Evolutionary conservation across 2,113 vertebrate species (phyloP), one percentile per base, ranked within the genome.

Genomic region (Physeter macrocephalus): DNA sequence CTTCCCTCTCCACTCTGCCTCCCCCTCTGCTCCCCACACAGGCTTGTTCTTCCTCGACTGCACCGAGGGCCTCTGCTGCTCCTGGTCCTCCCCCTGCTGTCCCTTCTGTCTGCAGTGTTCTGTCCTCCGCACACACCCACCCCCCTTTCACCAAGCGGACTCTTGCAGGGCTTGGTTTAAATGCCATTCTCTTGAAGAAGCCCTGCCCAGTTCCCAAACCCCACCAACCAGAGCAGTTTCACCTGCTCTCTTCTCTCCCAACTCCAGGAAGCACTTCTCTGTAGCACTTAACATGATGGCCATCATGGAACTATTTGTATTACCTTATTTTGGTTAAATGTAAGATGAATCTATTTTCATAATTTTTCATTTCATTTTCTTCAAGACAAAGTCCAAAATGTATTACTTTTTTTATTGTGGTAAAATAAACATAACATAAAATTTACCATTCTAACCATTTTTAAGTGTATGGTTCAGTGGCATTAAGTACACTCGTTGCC

Each of bases 291-390:
- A 13, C 12, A 6, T 3, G 20, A 64, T 14, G 36, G 36, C 69
- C 67, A 20, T 12, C 18, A 3, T 4, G 17, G 3, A 36, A 36
- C 43, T 64, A 66, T 21, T 12, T 34, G 13, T 31, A 43, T 29
- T 31, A 39, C 78, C 31, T 71, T 71, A 71, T 59, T 23, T 13
- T 72, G 62, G 36, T 81, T 41, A 87, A 71, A 41, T 9, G 29
- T 12, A 81, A 83, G 52, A 75, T 77, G 8, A 88, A 96, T 52
- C 31, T 84, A 23, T 61, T 89, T 89, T 61, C 20, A 20, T 34
- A 67, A 61, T 31, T 64, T 77, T 90, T 29, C 15, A 90, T 69
- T 86, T 93, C 66, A 78, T 62, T 71, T 90, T 85, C 54, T 90
- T 71, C 72, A 90, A 54, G 54, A 71, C 62, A 84, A 52, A 89